Evolutionary conservation across 2,888 invertebrate genomes (phyloP), one percentile per base, ranked within the genome.

Genomic region (Selenia dentaria): DNA sequence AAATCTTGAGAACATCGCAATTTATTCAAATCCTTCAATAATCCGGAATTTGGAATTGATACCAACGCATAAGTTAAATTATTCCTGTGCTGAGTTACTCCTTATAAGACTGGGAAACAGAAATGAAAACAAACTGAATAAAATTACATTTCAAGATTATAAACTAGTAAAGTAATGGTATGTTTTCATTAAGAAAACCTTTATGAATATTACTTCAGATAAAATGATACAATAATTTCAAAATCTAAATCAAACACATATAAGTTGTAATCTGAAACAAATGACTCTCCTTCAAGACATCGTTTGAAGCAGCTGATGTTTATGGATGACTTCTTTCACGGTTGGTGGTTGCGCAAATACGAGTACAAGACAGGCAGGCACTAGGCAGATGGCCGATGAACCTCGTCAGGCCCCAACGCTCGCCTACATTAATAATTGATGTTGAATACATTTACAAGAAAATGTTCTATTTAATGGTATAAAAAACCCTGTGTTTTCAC

Each of bases 241-340:
- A n/a, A 3, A 22, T 1, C 24, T 8, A 1, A 5, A 4, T 24
- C 2, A 3, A 6, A 6, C 6, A 1, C 8, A 24, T n/a, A 24
- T 24, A 1, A n/a, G 57, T 57, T 57, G 51, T 47, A 57, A 59
- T 38, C 51, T 52, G 40, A 43, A 61, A 63, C 60, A 64, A 66
- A 67, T 64, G 55, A 64, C 60, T 59, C 59, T 53, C 59, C 62
- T 57, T 61, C 51, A 57, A 61, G 59, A 52, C 57, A 54, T 49
- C 64, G 60, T 63, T 63, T 61, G 59, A 66, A 66, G 60, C 61
- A 58, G 48, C 58, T 65, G 64, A 68, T 64, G 62, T 64, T 55
- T 65, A 69, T 67, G 57, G 60, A 70, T 68, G 66, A 66, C 52
- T 67, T 72, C 68, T 72, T 76, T 74, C 67, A 74, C 64, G 70